These are phyloP conservation scores for Microcebus murinus DNA, from an alignment of 2,113 vertebrate genomes.

Conservation along the genomic window DNA sequence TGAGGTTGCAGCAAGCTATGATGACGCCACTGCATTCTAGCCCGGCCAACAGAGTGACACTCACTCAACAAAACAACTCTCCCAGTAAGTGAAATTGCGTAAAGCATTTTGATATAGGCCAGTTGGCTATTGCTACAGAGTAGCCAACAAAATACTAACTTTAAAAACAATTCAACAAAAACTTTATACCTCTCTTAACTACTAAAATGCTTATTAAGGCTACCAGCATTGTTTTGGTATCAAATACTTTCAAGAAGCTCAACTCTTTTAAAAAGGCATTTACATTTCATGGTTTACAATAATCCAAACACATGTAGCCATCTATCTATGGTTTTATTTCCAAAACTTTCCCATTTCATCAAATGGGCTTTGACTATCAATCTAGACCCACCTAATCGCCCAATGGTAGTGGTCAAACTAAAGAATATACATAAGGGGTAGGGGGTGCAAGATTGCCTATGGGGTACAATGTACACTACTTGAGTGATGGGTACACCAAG, in stretches of 20 bases:
- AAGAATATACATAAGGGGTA: not conserved
- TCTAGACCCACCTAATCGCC: not conserved
- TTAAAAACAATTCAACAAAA: not conserved
- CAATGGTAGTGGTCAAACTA: not conserved
- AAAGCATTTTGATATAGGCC: not conserved
- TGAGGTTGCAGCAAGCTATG: too few relatives aligned
- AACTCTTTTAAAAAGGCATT: not conserved
- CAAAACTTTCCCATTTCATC: not conserved
- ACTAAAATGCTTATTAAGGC: not conserved
- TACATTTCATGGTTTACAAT: not conserved
- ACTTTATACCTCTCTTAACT: not conserved
- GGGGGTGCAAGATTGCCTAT: too few relatives aligned
- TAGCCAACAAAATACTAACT: not conserved
- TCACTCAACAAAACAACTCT: not conserved
- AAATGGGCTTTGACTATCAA: not conserved
- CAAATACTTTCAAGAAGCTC: not conserved
- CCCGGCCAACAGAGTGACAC: too few relatives aligned
- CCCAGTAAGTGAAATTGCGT: not conserved
- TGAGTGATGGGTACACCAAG: too few relatives aligned
- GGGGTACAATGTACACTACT: too few relatives aligned
- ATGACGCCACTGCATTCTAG: too few relatives aligned
- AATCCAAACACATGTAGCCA: not conserved
- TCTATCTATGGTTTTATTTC: not conserved
- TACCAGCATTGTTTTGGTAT: not conserved
- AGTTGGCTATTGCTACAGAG: not conserved